These are phyloP conservation scores for Mesocricetus auratus DNA, from an alignment of 2,113 vertebrate genomes.

Conservation along the genomic window DNA sequence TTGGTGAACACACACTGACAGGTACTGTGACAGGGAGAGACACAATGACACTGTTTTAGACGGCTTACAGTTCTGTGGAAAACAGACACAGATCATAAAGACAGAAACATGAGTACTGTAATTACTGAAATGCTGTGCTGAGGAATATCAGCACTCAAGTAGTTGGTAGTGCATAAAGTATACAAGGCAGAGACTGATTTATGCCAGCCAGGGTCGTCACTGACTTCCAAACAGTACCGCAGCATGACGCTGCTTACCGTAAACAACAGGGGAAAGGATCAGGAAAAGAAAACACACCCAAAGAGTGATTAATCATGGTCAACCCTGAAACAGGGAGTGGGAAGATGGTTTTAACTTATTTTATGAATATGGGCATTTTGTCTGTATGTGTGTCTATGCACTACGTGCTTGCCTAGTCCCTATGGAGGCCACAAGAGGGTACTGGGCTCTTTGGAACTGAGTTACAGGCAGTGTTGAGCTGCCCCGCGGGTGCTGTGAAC, in stretches of 20 bases:
- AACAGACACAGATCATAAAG: conserved; percentile 11
- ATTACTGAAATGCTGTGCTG: conserved; percentile 5
- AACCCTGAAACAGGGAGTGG: neutral
- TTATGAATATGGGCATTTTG: neutral
- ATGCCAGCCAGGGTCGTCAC: neutral
- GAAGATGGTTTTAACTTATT: neutral
- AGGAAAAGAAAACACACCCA: neutral
- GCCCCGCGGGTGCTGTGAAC: neutral
- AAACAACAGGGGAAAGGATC: neutral
- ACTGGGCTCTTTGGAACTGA: neutral
- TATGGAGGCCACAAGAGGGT: neutral
- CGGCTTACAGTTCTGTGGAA: conserved; percentile 3
- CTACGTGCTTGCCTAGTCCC: neutral
- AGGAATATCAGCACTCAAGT: conserved; percentile 19
- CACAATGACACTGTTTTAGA: neutral
- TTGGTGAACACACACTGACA: neutral
- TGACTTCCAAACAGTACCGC: neutral
- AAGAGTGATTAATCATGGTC: neutral
- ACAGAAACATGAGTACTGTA: neutral
- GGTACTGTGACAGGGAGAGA: neutral
- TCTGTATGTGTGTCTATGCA: neutral
- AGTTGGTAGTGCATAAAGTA: conserved; percentile 13
- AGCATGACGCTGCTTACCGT: neutral
- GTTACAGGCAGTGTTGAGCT: neutral
- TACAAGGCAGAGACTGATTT: neutral